Evolutionary conservation across 2,888 invertebrate genomes (phyloP).

Genomic region (Atethmia centrago): DNA sequence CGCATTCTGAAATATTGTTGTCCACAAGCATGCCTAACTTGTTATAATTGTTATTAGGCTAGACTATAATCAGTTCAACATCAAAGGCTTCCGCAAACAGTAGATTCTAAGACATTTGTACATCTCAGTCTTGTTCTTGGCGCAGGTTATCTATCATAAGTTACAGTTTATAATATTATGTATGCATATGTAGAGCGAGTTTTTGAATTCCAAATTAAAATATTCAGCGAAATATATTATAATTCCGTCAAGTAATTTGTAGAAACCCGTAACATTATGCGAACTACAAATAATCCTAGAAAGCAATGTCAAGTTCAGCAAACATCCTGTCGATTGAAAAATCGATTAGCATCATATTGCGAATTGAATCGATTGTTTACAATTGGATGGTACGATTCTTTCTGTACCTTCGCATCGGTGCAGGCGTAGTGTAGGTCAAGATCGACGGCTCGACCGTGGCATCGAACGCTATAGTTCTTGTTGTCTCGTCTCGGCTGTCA

Average conservation of each 20-base stretch:
- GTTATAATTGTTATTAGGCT: background rate
- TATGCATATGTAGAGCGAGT: background rate
- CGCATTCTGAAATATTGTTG: constrained; percentile 8
- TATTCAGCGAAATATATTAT: background rate
- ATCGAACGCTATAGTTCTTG: constrained; percentile 71
- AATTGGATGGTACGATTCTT: constrained; percentile 63
- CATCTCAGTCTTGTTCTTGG: background rate
- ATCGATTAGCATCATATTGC: constrained; percentile 52
- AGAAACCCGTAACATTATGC: background rate
- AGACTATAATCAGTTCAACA: background rate
- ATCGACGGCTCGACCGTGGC: constrained; percentile 78
- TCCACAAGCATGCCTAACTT: background rate
- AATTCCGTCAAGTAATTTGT: background rate
- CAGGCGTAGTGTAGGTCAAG: constrained; percentile 81
- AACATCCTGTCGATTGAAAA: constrained; percentile 17
- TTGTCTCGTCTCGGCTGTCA: constrained; percentile 69
- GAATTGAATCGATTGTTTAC: constrained; percentile 64
- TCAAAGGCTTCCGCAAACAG: constrained; percentile 14
- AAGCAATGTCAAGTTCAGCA: constrained; percentile 28
- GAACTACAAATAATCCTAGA: constrained; percentile 28
- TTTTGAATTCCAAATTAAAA: background rate
- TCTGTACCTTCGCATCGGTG: constrained; percentile 70
- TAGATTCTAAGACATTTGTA: background rate
- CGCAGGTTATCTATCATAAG: background rate
- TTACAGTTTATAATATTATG: background rate